Conservation (phyloP, 2,888 invertebrate genomes). For the Orchestes rusci region DNA sequence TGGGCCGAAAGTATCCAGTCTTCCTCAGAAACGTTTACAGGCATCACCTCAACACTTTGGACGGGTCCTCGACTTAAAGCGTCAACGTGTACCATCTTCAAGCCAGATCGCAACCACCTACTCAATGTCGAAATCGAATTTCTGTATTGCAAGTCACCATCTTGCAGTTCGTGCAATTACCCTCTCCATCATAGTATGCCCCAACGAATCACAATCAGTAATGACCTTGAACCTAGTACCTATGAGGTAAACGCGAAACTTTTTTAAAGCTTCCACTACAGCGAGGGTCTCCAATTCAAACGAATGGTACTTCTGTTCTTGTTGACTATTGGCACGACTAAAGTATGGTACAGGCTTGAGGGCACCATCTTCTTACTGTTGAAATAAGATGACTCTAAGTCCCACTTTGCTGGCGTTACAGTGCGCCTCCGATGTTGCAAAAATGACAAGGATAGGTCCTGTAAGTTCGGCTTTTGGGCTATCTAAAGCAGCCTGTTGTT, state of each 20-base stretch:
- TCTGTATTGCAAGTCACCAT: slow-evolving; percentile 34
- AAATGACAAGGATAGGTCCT: no score
- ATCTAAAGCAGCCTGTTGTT: background rate
- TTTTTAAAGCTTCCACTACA: no score
- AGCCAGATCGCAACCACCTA: slow-evolving; percentile 30
- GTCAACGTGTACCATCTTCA: slow-evolving; percentile 31
- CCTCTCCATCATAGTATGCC: slow-evolving; percentile 24
- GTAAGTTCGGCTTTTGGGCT: no score
- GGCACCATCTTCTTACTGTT: slow-evolving; percentile 9
- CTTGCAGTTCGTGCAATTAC: slow-evolving; percentile 31
- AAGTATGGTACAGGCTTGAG: slow-evolving; percentile 31
- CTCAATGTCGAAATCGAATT: slow-evolving; percentile 31
- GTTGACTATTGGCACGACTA: slow-evolving; percentile 17
- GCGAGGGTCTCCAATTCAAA: no score
- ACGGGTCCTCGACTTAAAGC: slow-evolving; percentile 28
- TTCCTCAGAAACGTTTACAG: slow-evolving; percentile 18
- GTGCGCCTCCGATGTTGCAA: slow-evolving; percentile 24
- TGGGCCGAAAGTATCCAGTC: slow-evolving; percentile 28
- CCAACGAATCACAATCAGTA: slow-evolving; percentile 28
- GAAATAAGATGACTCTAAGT: slow-evolving; percentile 30
- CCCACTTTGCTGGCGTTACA: slow-evolving; percentile 24
- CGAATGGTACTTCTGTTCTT: no score
- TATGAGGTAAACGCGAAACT: no score
- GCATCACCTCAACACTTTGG: slow-evolving; percentile 5
- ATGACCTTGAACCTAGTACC: no score